Base-by-base conservation (phyloP, 2,888 invertebrate species). In the Mayetiola destructor region DNA sequence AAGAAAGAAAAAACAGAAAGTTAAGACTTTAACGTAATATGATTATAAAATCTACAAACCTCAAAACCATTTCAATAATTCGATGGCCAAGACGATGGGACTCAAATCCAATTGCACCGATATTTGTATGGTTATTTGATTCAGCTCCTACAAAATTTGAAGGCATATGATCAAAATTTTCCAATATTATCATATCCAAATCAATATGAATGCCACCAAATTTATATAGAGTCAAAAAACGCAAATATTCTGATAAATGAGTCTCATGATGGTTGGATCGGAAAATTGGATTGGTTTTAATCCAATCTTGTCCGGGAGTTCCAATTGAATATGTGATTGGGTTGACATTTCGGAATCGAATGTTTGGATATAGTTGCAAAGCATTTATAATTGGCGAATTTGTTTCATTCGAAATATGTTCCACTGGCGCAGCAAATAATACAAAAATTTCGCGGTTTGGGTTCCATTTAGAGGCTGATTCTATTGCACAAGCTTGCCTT, bases 151-250 rank as follows among this genome's bases (percentile, higher is more conserved):
- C 79, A 63, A 76, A 82, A 66, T 84, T 82, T 1, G 71, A 69
- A n/a, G 9, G 18, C 54, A 84, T 65, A 2, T 71, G 66, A 20
- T 77, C 75, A 37, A 85, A 65, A 5, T 76, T 72, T 61, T 78
- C 82, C 18, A 77, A 75, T 3, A 86, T 79, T 12, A 88, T 75
- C 2, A 85, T 79, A 67, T 88, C 88, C 61, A 85, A 70, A 64
- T 88, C 88, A 56, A 88, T 67, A 66, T 86, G 88, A 55, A 85
- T 80, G 0, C 88, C 88, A 12, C 86, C 85, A 67, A 77, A 87
- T 65, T 83, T 85, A 76, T 81, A 85, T 4, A 88, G 69, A 35
- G 68, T 70, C 29, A 69, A 60, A 58, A 66, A 69, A 9, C 70
- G 67, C 53, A 68, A 62, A 56, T 69, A 67, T 59, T 70, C 69